phyloP scores from a whole-genome alignment of 2,797 vertebrate genomes.

The Lagodon rhomboides region DNA sequence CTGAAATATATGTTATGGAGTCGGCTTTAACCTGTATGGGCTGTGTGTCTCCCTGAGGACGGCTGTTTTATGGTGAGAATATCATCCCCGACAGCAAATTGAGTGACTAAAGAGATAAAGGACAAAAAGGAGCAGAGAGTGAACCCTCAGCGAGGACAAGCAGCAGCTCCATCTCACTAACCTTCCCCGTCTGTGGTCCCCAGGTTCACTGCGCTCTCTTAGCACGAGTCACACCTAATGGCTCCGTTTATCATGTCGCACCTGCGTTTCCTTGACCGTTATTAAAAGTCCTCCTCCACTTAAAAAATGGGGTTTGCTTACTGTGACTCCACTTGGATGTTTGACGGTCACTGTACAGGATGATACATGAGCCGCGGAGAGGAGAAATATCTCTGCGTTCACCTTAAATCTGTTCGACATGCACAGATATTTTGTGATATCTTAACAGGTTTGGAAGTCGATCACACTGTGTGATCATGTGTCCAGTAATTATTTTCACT shows the following conservation, averaged over 20 bases:
- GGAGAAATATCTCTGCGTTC: not conserved
- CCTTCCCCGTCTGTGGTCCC: constrained; percentile 25
- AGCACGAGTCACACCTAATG: constrained; percentile 44
- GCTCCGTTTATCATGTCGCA: constrained; percentile 47
- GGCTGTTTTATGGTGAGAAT: constrained; percentile 56
- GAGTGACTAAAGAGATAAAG: constrained; percentile 62
- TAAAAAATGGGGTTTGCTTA: constrained; percentile 26
- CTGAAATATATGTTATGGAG: constrained; percentile 53
- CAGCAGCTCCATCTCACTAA: constrained; percentile 55
- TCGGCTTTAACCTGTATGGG: constrained; percentile 22
- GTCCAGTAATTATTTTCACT: not conserved
- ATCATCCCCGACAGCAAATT: constrained; percentile 51
- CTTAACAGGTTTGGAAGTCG: not conserved
- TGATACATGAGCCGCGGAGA: not conserved
- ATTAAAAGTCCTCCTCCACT: constrained; percentile 2
- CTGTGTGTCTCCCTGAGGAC: constrained; percentile 53
- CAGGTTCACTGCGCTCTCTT: constrained; percentile 40
- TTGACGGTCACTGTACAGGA: constrained; percentile 22
- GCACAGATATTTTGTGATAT: not conserved
- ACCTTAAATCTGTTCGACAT: constrained; percentile 4
- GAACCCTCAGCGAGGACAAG: constrained; percentile 54
- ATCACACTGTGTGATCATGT: not conserved
- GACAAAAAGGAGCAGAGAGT: constrained; percentile 59
- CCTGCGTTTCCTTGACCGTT: constrained; percentile 30
- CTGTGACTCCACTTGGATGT: constrained; percentile 15